phyloP scores from a whole-genome alignment of 2,888 invertebrate genomes.

The Pollenia amentaria region DNA sequence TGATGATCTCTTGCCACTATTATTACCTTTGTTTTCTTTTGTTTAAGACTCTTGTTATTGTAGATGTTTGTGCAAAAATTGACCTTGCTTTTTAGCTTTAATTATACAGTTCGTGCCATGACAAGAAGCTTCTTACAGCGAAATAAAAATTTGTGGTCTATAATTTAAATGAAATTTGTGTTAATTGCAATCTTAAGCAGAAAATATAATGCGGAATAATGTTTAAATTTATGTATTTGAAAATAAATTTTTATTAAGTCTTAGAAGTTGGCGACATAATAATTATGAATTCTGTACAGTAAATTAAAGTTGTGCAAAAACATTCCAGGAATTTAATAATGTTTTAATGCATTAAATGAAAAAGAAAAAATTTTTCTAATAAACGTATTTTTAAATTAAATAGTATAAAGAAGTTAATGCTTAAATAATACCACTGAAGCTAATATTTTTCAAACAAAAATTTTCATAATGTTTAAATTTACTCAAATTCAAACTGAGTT shows the following conservation, averaged over 20 bases:
- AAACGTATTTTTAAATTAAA: neutral
- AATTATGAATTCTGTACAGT: slow-evolving; percentile 13
- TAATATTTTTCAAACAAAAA: neutral
- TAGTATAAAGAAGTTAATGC: slow-evolving; percentile 3
- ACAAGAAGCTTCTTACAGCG: slow-evolving; percentile 46
- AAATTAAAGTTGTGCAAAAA: neutral
- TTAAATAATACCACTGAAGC: slow-evolving; percentile 15
- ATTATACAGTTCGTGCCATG: slow-evolving; percentile 62
- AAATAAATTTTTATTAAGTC: slow-evolving; percentile 31
- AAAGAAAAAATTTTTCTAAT: neutral
- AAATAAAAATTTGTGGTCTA: slow-evolving; percentile 28
- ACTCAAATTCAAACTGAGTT: slow-evolving; percentile 12
- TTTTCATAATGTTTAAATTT: slow-evolving; percentile 25
- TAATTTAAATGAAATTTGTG: slow-evolving; percentile 66
- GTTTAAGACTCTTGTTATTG: slow-evolving; percentile 28
- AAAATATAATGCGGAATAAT: slow-evolving; percentile 13
- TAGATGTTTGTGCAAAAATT: slow-evolving; percentile 46
- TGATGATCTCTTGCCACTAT: slow-evolving; percentile 31
- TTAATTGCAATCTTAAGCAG: slow-evolving; percentile 57
- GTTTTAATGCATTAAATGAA: neutral
- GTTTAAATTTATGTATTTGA: slow-evolving; percentile 12
- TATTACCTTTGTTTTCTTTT: slow-evolving; percentile 54
- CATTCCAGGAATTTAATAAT: neutral
- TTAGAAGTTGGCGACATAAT: slow-evolving; percentile 2
- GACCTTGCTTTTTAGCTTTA: slow-evolving; percentile 64